Evolutionary conservation across 2,113 vertebrate genomes (phyloP), one percentile per base, ranked within the genome.

Genomic region (Riparia riparia): DNA sequence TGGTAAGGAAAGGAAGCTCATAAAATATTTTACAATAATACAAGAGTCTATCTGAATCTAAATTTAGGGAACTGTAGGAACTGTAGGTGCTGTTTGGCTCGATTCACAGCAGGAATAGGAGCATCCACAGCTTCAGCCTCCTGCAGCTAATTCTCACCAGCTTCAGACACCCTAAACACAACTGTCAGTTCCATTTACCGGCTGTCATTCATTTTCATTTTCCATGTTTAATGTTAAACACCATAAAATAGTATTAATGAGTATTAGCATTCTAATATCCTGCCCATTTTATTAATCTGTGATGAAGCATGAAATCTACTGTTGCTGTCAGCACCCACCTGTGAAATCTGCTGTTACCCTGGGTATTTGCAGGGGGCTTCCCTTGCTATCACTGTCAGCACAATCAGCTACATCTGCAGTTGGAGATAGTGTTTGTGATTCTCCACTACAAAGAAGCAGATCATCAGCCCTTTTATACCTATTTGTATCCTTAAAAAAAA

Each of bases 221-320:
- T 95, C 94, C 83, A 93, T 82, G 87, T 97, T 97, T 97, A 78
- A 96, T 78, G 90, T 96, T 95, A 95, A 97, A 97, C 76, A 96
- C 94, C 95, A 97, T 92, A 96, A 97, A 96, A 93, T 9, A 4
- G 89, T 94, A 96, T 94, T 95, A 97, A 97, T 96, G 94, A 96
- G 95, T 80, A 95, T 97, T 97, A 95, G 85, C 95, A 96, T 97
- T 93, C 90, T 95, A 96, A 95, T 79, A 95, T 82, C 89, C 61
- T 82, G 45, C 54, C 64, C 14, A 56, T 86, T 88, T 91, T 91
- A 96, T 93, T 95, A 94, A 95, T 90, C 96, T 81, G 77, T 94
- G 95, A 87, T 72, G 93, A 95, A 95, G 95, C 91, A 81, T 95
- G 93, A 95, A 96, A 95, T 88, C 51, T 87, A 77, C 82, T 42